Base-by-base conservation (phyloP, 2,113 vertebrate species). In the Esox niger region DNA sequence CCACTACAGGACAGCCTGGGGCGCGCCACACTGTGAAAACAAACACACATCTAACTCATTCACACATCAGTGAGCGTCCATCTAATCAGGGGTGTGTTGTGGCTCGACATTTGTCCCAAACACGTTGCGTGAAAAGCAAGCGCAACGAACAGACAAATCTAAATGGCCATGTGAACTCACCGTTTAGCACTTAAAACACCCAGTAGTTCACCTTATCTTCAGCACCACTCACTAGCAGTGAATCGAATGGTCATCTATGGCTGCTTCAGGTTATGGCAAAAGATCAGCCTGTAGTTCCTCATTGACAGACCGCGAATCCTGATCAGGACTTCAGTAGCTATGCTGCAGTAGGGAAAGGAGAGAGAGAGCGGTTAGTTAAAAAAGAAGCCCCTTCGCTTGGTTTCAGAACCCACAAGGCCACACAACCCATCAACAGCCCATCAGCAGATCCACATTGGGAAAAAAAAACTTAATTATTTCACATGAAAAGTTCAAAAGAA, bases 221-320 rank as follows among this genome's bases (percentile, higher is more conserved):
- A 94, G 89, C 86, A 91, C 93, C 94, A 93, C 94, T 94, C 93
- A 92, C 93, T 89, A 90, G 94, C 93, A 94, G 91, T 93, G 90
- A 96, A 94, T 86, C 91, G 89, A 89, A 91, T 82, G 92, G 92
- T 91, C 94, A 95, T 95, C 97, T 99, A 99, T 93, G 97, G 97
- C 88, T 99, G 97, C 94, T 99, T 99, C 91, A 99, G 96, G 92
- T 98, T 99, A 93, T 99, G 97, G 93, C 97, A 99, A 91, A 99
- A 99, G 95, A 99, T 99, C 90, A 99, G 95, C 96, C 97, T 95
- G 93, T 99, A 99, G 96, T 99, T 99, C 97, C 97, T 98, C 97
- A 99, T 99, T 99, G 96, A 99, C 96, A 88, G 95, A 96, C 93
- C 91, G 91, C 95, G 92, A 94, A 98, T 97, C 93, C 94, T 83